Evolutionary conservation across 2,888 invertebrate genomes (phyloP).

Genomic region (Hirtodrosophila duncani): DNA sequence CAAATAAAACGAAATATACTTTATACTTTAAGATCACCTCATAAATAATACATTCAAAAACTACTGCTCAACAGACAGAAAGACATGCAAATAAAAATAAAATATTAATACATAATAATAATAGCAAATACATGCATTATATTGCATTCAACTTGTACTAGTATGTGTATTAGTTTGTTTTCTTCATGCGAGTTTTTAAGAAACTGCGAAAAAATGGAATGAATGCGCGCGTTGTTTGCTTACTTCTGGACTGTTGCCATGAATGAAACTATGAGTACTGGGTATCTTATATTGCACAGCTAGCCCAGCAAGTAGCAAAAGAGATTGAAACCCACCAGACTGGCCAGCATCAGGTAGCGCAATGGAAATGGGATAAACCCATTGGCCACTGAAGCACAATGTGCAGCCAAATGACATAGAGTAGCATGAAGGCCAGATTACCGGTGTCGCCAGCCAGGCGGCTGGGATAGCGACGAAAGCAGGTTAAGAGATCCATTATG

Average conservation of each 20-base stretch:
- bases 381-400: conserved; percentile 86
- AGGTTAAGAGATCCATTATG: conserved; percentile 85
- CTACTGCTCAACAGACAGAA: conserved; percentile 36
- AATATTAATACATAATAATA: conserved; percentile 4
- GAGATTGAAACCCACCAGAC: conserved; percentile 81
- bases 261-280: too few species aligned
- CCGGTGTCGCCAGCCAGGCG: conserved; percentile 82
- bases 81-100: conserved; percentile 5
- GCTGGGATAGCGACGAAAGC: conserved; percentile 87
- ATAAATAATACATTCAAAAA: conserved; percentile 25
- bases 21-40: conserved; percentile 23
- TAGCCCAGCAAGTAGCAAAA: conserved; percentile 86
- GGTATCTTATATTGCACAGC: conserved; percentile 83
- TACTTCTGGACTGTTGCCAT: too few species aligned
- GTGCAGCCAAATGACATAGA: conserved; percentile 88
- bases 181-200: conserved; percentile 65
- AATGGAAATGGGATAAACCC: conserved; percentile 92
- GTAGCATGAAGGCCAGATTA: conserved; percentile 82
- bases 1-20: background rate
- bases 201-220: conserved; percentile 14
- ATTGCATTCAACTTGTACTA: conserved; percentile 49
- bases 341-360: conserved; percentile 85
- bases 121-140: conserved; percentile 9
- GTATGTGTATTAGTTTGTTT: conserved; percentile 59
- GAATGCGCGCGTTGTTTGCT: conserved; percentile 21